Evolutionary conservation across 2,888 invertebrate species (phyloP), one percentile per base, ranked within the genome.

Genomic region (Plagiodera versicolora): DNA sequence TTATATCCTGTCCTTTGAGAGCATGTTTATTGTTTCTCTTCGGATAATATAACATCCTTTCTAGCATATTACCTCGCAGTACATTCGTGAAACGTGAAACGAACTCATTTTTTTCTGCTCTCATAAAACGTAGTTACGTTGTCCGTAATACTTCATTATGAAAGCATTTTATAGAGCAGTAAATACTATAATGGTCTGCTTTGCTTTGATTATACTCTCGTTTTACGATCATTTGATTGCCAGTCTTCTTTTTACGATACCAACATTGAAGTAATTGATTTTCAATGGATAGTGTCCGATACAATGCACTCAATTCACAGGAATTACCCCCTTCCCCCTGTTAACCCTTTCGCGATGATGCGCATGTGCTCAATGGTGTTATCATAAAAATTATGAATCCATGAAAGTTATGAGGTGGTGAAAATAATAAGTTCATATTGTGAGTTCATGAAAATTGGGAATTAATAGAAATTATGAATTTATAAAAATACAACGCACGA

Each of bases 191-290:
- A 39, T 52, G 20, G 30, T 39, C 52, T 39, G 39, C 52, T 39
- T 52, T 52, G 19, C 17, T 17, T 52, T 52, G 52, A 52, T 44
- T 52, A 39, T 32, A 6, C 30, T 51, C 24, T 18, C 50, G 20
- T 35, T 56, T 56, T 56, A 56, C 39, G 48, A 16, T 18, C 44
- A 17, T 39, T 49, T 56, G 39, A 56, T 50, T 50, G 44, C 19
- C 18, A 35, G 39, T 56, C 39, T 39, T 19, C n/a, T 52, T 20
- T 52, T 52, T 52, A 52, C 39, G 39, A 39, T 17, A 52, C 35
- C 20, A 52, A 18, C 8, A 16, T 35, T 9, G 30, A 52, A 35
- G 35, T 52, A 52, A 52, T 52, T 52, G 52, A 52, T 39, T n/a
- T 16, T 6, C 39, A 52, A 44, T 52, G 10, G 35, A 52, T 19